Evolutionary conservation across 2,113 vertebrate species (phyloP).

Genomic region (Chaetodon trifascialis): DNA sequence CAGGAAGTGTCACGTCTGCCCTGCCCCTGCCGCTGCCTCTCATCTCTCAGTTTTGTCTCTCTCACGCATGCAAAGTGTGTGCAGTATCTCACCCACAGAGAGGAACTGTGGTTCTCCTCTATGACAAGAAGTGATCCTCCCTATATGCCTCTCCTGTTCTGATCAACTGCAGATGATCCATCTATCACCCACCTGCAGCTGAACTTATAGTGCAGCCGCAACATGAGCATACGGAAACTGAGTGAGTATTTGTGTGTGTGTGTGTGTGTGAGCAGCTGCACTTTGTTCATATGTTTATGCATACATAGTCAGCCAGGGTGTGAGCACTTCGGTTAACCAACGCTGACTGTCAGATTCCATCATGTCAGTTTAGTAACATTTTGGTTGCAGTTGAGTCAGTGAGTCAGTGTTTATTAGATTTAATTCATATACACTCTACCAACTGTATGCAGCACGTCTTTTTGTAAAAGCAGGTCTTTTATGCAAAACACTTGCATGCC

Average conservation of each 20-base stretch:
- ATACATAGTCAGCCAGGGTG: neutral
- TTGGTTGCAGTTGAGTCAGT: neutral
- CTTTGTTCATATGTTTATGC: constrained; percentile 7
- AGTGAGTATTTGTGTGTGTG: constrained; percentile 68
- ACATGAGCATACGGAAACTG: constrained; percentile 76
- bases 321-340: neutral
- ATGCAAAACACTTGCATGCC: neutral
- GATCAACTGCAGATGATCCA: neutral
- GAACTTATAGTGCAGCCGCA: constrained; percentile 35
- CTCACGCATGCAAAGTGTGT: constrained; percentile 15
- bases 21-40: constrained; percentile 27
- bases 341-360: neutral
- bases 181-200: constrained; percentile 24
- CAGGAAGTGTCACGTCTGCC: constrained; percentile 75
- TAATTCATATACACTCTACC: neutral
- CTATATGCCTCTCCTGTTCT: neutral
- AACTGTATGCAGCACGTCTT: neutral
- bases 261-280: constrained; percentile 22
- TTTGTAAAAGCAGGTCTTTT: neutral
- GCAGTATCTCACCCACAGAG: constrained; percentile 28
- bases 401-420: neutral
- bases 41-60: constrained; percentile 19
- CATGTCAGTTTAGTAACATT: neutral
- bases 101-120: constrained; percentile 38
- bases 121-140: neutral